These are phyloP conservation scores for Brachymystax lenok DNA, from an alignment of 2,797 vertebrate species.

Conservation along the genomic window DNA sequence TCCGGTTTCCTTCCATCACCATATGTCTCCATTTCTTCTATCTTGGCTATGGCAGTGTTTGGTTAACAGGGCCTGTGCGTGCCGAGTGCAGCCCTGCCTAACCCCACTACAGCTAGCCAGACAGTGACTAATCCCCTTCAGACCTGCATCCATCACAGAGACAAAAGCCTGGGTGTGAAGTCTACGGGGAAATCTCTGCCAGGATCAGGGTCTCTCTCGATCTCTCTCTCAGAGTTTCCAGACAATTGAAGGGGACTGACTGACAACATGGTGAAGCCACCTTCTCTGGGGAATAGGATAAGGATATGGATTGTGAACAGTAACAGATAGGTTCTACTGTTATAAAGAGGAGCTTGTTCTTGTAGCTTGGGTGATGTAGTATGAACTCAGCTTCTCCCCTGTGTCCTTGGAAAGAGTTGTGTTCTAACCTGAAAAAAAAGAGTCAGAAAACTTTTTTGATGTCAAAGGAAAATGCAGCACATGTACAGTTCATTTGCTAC, in stretches of 20 bases:
- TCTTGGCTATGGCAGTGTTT: not conserved
- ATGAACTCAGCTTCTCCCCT: not conserved
- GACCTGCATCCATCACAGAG: constrained; percentile 7
- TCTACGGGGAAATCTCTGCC: not conserved
- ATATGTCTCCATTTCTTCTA: not conserved
- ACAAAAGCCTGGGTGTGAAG: constrained; percentile 4
- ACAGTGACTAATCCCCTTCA: constrained; percentile 12
- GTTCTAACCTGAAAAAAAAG: not conserved
- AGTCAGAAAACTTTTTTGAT: too few species aligned
- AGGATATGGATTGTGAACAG: not conserved
- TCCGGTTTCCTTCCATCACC: not conserved
- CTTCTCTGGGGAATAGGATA: not conserved
- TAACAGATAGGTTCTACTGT: not conserved
- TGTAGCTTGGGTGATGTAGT: not conserved
- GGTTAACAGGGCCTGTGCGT: not conserved
- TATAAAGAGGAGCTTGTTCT: constrained; percentile 1
- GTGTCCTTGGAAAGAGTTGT: not conserved
- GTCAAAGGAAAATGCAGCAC: too few species aligned
- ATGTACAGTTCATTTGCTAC: too few species aligned
- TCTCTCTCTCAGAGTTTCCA: not conserved
- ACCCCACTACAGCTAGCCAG: not conserved
- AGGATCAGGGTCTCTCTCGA: not conserved
- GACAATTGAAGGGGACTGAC: not conserved
- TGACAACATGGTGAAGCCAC: not conserved
- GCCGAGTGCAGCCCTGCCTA: not conserved